Percentiles rank a stretch among this genome's conserved stretches.
phyloP scores from a whole-genome alignment of 2,797 vertebrate genomes.

The Poecilia wingei region DNA sequence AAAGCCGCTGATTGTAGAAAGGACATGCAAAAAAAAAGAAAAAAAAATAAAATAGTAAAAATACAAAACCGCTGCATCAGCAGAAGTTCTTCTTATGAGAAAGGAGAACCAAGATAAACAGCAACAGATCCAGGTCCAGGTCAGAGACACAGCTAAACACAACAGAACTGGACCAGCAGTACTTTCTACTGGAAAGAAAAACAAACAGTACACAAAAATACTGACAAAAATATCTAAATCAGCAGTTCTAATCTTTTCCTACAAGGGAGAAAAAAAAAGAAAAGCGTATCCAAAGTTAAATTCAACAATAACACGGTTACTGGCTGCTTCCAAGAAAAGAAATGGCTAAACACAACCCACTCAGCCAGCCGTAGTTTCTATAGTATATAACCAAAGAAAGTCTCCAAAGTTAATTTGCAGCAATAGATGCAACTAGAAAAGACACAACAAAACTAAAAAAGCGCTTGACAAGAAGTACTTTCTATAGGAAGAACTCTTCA shows the following conservation, averaged over 20 bases:
- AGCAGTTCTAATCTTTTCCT: not conserved
- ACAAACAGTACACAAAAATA: not conserved
- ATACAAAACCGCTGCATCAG: not conserved
- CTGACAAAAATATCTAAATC: not conserved
- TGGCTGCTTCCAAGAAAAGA: not conserved
- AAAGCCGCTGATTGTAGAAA: not conserved
- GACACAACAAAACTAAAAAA: not conserved
- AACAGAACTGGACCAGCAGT: not conserved
- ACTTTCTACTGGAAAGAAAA: not conserved
- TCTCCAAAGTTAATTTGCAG: not conserved
- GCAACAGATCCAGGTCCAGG: not conserved
- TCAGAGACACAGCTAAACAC: not conserved
- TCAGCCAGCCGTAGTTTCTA: not conserved
- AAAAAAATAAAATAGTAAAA: not conserved
- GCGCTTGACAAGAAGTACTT: not conserved
- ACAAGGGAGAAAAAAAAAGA: not conserved
- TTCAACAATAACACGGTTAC: not conserved
- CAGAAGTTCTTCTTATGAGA: not conserved
- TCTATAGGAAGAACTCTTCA: not conserved
- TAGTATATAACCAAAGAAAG: not conserved
- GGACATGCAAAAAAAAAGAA: not conserved
- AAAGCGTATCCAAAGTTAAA: not conserved
- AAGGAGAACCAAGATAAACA: not conserved
- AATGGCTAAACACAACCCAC: not conserved
- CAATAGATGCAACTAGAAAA: not conserved